phyloP scores from a whole-genome alignment of 2,113 vertebrate species.

The Ranitomeya variabilis region DNA sequence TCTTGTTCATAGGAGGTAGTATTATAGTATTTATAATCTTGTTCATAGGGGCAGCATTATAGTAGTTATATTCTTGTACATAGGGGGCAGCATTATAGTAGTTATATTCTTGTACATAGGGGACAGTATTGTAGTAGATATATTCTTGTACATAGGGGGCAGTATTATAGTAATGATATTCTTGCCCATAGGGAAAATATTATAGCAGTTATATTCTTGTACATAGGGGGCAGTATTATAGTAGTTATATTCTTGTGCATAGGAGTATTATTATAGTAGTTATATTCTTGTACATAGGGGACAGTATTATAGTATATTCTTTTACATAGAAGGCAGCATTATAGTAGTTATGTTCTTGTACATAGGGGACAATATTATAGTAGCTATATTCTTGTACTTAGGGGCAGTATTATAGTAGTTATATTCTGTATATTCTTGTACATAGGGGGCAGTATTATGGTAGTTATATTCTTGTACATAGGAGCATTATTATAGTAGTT shows the following conservation, averaged over 20 bases:
- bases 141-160: too few species aligned
- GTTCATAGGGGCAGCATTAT: neutral
- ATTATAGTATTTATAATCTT: slow-evolving; percentile 8
- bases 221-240: neutral
- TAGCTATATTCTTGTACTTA: too few species aligned
- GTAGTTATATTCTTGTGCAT: neutral
- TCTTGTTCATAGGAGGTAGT: neutral
- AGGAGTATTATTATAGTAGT: neutral
- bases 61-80: neutral
- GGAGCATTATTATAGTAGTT: too few species aligned
- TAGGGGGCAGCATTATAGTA: too few species aligned
- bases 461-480: too few species aligned
- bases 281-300: neutral
- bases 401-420: too few species aligned
- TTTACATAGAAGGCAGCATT: neutral
- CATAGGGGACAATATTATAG: neutral
- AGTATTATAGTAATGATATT: too few species aligned
- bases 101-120: too few species aligned
- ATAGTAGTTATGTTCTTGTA: slow-evolving; percentile 2
- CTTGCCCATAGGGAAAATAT: neutral
- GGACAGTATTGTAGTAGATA: too few species aligned
- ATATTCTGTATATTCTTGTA: too few species aligned
- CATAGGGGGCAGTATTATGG: too few species aligned
- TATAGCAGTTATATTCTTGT: slow-evolving; percentile 10
- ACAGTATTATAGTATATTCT: slow-evolving; percentile 4